These are phyloP conservation scores for Lycocorax pyrrhopterus DNA, from an alignment of 2,113 vertebrate species.

Conservation along the genomic window DNA sequence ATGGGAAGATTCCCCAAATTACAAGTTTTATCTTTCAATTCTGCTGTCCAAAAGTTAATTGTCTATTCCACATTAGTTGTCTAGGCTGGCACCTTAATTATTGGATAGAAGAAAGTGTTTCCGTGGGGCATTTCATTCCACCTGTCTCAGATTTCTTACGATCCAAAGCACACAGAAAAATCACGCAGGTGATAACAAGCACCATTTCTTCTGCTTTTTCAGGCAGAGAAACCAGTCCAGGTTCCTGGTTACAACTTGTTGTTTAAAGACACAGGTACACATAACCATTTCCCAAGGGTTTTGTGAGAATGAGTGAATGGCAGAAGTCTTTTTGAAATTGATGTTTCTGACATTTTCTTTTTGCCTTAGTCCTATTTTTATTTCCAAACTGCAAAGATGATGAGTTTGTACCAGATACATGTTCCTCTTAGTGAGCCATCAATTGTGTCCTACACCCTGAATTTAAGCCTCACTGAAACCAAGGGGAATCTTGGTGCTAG, in stretches of 20 bases:
- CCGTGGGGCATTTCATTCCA: neutral
- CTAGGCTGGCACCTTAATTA: neutral
- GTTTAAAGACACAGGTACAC: neutral
- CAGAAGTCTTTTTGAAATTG: neutral
- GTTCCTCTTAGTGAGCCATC: neutral
- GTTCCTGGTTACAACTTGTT: neutral
- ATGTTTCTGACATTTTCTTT: neutral
- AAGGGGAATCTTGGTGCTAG: neutral
- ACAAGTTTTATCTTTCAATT: neutral
- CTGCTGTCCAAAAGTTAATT: neutral
- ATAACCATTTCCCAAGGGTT: neutral
- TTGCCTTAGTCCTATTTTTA: neutral
- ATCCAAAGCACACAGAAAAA: neutral
- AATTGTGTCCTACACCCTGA: neutral
- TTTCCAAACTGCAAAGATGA: neutral
- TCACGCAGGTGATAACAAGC: neutral
- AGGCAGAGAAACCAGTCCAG: neutral
- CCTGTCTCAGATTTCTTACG: neutral
- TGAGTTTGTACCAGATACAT: neutral
- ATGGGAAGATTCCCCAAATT: neutral
- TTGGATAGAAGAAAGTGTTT: neutral
- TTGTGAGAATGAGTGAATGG: neutral
- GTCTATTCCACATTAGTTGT: neutral
- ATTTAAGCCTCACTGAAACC: neutral
- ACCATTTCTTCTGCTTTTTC: neutral